Percentiles rank a stretch among this genome's conserved stretches.
Evolutionary conservation across 2,888 invertebrate species (phyloP).

Genomic region (Sarcophaga variegata): DNA sequence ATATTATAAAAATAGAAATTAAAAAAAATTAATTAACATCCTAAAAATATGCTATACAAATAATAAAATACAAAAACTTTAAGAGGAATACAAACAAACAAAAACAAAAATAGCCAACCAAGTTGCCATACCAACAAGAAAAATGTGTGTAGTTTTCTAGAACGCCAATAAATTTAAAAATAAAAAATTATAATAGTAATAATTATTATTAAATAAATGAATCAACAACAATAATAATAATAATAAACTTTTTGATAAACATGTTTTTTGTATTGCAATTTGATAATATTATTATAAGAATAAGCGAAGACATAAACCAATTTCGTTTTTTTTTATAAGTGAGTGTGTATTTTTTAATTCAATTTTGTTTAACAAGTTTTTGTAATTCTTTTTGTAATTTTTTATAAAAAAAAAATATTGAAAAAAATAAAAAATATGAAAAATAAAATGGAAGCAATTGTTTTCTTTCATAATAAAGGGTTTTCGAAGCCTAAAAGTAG

Average conservation of each 20-base stretch:
- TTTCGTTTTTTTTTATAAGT: constrained; percentile 49
- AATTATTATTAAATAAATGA: no score
- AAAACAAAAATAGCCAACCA: constrained; percentile 27
- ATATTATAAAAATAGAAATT: neutral
- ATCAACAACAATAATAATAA: no score
- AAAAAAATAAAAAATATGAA: constrained; percentile 55
- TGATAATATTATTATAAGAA: neutral
- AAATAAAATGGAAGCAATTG: neutral
- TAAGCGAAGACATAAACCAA: constrained; percentile 9
- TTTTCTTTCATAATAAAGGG: neutral
- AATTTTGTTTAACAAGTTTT: constrained; percentile 27
- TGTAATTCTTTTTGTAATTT: constrained; percentile 58
- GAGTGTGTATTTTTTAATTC: constrained; percentile 59
- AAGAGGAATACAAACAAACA: neutral
- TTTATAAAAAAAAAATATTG: constrained; percentile 53
- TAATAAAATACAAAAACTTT: constrained; percentile 3
- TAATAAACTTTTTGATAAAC: constrained; percentile 55
- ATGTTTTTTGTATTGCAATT: constrained; percentile 61
- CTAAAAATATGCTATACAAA: constrained; percentile 61
- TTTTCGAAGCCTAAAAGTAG: neutral
- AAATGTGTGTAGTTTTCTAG: constrained; percentile 52
- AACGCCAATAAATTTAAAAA: constrained; percentile 8
- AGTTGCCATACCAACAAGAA: constrained; percentile 48
- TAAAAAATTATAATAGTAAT: neutral
- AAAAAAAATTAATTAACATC: neutral